Base-by-base conservation (phyloP, 2,113 vertebrate species). In the Podocnemis expansa region DNA sequence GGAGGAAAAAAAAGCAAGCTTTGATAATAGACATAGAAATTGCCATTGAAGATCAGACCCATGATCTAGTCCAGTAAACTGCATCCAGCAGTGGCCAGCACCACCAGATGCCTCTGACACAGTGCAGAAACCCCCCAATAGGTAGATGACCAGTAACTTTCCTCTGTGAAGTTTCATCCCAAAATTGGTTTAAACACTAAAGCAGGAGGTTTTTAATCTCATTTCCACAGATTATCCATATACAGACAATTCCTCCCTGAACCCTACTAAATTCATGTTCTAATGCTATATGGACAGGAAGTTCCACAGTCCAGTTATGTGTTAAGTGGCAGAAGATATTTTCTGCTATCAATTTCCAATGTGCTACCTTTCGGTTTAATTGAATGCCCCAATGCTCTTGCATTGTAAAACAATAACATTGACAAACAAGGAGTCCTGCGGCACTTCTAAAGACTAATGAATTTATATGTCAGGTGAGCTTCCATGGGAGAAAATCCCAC, bases 211-310 rank as follows among this genome's bases (percentile, higher is more conserved):
- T 82, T 51, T 47, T 51, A 19, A 81, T 19, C 55, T 47, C 80
- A 0, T 2, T 80, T 49, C 38, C 63, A 88, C 78, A 82, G 31
- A 5, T 14, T 52, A 51, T 1, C 63, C 0, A 1, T 3, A 1
- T 47, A 11, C 3, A 93, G 29, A 4, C 31, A 67, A n/a, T n/a
- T 17, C 34, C 60, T 67, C 6, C 87, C 34, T 2, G 60, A 83
- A n/a, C 70, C 81, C 49, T 49, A 80, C 17, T 54, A 54, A 43
- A 43, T 55, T 34, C 19, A 7, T 88, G 82, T 83, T 89, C n/a
- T 38, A 38, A 19, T 54, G 85, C 17, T 8, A 87, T 16, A 82
- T 76, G 22, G 49, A 84, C 2, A 6, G 45, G 43, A 47, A 91
- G 27, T 92, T 38, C 5, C n/a, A 70, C 17, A 38, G n/a, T 38